Conservation (phyloP, 2,888 invertebrate species). For the Ectropis crepuscularia region DNA sequence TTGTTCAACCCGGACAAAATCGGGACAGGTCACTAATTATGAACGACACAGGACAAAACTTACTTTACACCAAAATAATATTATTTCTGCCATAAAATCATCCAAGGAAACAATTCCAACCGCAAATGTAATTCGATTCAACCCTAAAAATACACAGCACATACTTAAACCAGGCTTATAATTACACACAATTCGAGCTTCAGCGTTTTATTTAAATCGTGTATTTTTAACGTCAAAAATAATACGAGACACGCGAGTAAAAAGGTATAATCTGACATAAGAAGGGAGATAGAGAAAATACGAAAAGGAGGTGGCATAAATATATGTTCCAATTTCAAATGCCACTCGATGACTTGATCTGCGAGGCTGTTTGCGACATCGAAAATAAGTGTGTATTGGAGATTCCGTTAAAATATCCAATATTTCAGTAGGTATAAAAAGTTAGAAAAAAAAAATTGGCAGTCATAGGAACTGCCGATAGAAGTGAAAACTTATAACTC, state of each 20-base stretch:
- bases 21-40: no score
- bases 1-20: no score
- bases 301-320: not conserved
- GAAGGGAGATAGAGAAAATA: conserved; percentile 31
- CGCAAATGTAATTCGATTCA: conserved; percentile 10
- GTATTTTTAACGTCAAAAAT: conserved; percentile 37
- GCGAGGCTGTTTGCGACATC: no score
- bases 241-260: conserved; percentile 40
- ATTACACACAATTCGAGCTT: conserved; percentile 9
- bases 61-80: not conserved
- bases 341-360: no score
- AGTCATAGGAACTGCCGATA: no score
- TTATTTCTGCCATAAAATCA: conserved; percentile 6
- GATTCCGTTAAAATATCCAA: no score
- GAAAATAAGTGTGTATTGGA: no score
- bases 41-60: no score
- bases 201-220: conserved; percentile 15
- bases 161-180: conserved; percentile 3
- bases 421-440: no score
- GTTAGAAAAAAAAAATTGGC: no score
- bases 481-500: no score
- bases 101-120: not conserved
- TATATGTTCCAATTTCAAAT: not conserved
- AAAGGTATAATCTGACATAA: conserved; percentile 48
- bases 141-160: conserved; percentile 15